Evolutionary conservation across 2,113 vertebrate genomes (phyloP), one percentile per base, ranked within the genome.

Genomic region (Microtus montanus): DNA sequence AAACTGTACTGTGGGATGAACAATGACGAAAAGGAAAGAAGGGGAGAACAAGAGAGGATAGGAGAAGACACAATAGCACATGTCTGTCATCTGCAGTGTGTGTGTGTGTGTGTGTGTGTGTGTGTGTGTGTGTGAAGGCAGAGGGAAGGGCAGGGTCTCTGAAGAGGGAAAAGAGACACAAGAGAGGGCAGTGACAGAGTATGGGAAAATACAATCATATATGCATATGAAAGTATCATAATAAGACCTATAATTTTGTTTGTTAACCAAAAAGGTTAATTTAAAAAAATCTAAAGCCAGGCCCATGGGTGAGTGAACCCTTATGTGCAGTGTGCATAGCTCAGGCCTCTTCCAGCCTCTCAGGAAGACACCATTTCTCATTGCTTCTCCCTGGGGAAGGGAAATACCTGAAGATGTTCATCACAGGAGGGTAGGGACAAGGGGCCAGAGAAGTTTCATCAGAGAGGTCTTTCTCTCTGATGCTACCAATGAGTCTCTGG

Each of bases 341-440:
- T 20, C 26, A 7, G 58, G 13, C 64, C 54, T 80, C 58, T 44
- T 80, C n/a, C 4, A 15, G 61, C 63, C 33, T 87, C 82, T 85
- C 44, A 11, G 28, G 70, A 71, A 93, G 78, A 2, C 1, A 5
- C 28, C 52, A 7, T 47, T 79, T 82, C 79, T 77, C 30, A 7
- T 28, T 38, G 41, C 33, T 63, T 70, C 83, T 92, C 33, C 64
- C 35, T 84, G 22, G 58, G 26, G 28, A 28, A 74, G 4, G 22
- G 33, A 26, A 44, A 9, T 19, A 24, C 35, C 93, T 44, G 33
- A 33, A 64, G 38, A 11, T 49, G 2, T 82, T 44, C 38, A n/a
- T 13, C 13, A 7, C 13, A 74, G 83, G 38, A 79, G 15, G 0
- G 1, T 12, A 10, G 26, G 15, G 10, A 4, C 26, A 1, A 0